Evolutionary conservation across 1,140 invertebrate genomes (phyloP).

Genomic region (Protaetia brevitarsis): DNA sequence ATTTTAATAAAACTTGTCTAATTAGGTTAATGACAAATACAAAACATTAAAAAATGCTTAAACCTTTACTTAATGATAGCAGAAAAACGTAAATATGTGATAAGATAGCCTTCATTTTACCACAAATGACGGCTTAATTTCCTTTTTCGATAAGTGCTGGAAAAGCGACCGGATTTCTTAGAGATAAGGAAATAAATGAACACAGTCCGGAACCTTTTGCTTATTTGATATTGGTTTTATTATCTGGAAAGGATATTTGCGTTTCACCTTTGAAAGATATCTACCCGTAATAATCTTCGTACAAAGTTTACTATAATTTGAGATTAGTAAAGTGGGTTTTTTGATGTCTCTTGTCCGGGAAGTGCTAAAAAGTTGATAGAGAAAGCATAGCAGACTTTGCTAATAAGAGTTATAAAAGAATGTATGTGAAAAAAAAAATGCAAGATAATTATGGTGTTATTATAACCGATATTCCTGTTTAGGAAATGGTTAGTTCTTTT

Average conservation of each 20-base stretch:
- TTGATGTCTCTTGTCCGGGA: too few species aligned
- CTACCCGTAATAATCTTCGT: background rate
- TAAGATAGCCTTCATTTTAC: background rate
- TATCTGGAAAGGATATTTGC: slow-evolving; percentile 10
- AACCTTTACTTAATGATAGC: background rate
- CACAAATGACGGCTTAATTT: slow-evolving; percentile 1
- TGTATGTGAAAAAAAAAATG: too few species aligned
- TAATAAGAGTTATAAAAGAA: too few species aligned
- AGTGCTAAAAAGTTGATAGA: too few species aligned
- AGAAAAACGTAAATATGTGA: background rate
- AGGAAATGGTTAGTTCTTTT: too few species aligned
- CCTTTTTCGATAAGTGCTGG: slow-evolving; percentile 10
- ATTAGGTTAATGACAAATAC: background rate
- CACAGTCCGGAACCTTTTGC: background rate
- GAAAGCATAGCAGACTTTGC: too few species aligned
- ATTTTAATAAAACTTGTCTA: background rate
- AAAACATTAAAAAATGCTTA: background rate
- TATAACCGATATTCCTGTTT: too few species aligned
- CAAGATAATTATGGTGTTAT: too few species aligned
- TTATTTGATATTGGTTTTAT: background rate
- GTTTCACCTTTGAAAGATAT: background rate
- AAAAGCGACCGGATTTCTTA: slow-evolving; percentile 7
- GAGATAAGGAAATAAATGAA: slow-evolving; percentile 13
- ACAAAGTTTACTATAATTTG: too few species aligned
- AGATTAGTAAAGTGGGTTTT: too few species aligned